Evolutionary conservation across 2,888 invertebrate genomes (phyloP), one percentile per base, ranked within the genome.

Genomic region (Sarcophaga carnaria): DNA sequence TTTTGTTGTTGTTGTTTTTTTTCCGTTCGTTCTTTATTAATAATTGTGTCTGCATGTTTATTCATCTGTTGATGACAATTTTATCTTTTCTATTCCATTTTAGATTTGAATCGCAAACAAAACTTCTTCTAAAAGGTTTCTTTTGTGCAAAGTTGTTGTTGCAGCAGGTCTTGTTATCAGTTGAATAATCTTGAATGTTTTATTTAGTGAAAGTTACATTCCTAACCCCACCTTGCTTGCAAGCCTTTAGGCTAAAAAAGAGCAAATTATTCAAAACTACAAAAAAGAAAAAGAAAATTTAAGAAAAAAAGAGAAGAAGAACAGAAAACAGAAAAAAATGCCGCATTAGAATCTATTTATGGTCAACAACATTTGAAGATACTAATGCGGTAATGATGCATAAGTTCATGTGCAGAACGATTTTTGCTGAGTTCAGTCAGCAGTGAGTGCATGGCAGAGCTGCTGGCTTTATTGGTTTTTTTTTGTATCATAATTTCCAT

Each of bases 341-440:
- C 85, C 80, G 85, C 87, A 86, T 80, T 74, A 74, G 60, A 71
- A 66, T 60, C 49, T 49, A 75, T 76, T 75, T 64, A 22, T 59
- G 77, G 64, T 77, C 45, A 80, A 75, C 64, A 71, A 71, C 76
- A 66, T 67, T 70, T 59, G 20, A 8, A 80, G 87, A 88, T 87
- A 88, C 79, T 75, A 87, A 79, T 88, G 88, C 88, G 81, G 88
- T 79, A 87, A 71, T 79, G 59, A 67, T 54, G 49, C 17, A 74
- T 54, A 59, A 47, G 27, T 17, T 59, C n/a, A 75, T 54, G n/a
- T 54, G 12, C 8, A 60, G 22, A 54, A 63, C 27, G 20, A 25
- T 8, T 74, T 72, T 14, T 37, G 27, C 49, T 74, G 45, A 27
- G 62, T 64, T 22, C 67, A 12, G 59, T 20, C 11, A 22, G 20